Evolutionary conservation across 2,113 vertebrate genomes (phyloP).

Genomic region (Nannobrachium achirus): DNA sequence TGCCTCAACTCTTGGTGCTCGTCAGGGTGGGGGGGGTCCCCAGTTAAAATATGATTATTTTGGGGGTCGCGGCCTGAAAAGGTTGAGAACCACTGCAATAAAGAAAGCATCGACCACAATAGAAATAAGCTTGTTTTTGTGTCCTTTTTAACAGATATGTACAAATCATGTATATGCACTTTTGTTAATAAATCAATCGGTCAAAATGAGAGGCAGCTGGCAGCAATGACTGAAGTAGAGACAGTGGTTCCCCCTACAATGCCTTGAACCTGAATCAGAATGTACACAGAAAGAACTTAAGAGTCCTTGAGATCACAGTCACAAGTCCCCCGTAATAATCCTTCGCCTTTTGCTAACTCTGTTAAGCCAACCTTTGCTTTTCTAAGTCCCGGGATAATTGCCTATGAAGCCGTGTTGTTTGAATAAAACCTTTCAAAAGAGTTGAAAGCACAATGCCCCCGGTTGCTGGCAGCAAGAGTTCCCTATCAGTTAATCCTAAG

Average conservation of each 20-base stretch:
- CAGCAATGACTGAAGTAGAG: neutral
- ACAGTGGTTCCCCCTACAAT: neutral
- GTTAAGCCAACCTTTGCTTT: constrained; percentile 47
- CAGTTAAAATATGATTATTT: too few relatives aligned
- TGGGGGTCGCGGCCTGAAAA: too few relatives aligned
- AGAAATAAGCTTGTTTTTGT: too few relatives aligned
- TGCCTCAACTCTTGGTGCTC: too few relatives aligned
- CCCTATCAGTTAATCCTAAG: constrained; percentile 26
- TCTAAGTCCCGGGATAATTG: constrained; percentile 42
- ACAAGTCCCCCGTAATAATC: constrained; percentile 44
- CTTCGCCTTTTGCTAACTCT: constrained; percentile 43
- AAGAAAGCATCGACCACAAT: too few relatives aligned
- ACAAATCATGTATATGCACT: too few relatives aligned
- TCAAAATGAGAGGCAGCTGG: neutral
- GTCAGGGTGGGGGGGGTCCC: too few relatives aligned
- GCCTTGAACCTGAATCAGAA: constrained; percentile 7
- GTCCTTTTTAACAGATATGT: too few relatives aligned
- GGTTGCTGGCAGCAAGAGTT: constrained; percentile 38
- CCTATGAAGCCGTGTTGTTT: constrained; percentile 38
- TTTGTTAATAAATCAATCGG: too few relatives aligned
- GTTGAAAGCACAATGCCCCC: constrained; percentile 33
- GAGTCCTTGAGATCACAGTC: constrained; percentile 40
- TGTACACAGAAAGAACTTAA: too few relatives aligned
- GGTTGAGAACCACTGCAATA: too few relatives aligned
- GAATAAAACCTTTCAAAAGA: constrained; percentile 37